These are phyloP conservation scores for Edolisoma coerulescens DNA, from an alignment of 2,113 vertebrate species.

Conservation along the genomic window DNA sequence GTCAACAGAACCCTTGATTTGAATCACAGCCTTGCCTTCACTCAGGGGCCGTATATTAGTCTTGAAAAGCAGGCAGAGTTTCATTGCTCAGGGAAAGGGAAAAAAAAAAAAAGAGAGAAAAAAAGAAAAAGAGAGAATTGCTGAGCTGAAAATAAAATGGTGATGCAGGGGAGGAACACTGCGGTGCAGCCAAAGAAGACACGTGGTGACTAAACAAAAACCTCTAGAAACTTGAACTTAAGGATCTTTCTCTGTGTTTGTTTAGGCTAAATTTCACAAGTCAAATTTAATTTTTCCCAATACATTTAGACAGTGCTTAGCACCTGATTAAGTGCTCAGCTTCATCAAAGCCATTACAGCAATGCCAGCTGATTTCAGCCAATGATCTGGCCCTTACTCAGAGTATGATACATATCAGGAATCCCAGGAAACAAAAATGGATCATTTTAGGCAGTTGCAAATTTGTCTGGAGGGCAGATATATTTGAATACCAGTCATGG, in stretches of 20 bases:
- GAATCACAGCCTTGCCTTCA: conserved; percentile 66
- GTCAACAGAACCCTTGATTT: conserved; percentile 70
- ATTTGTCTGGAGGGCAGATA: background rate
- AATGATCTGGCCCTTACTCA: background rate
- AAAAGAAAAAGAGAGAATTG: background rate
- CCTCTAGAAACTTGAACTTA: background rate
- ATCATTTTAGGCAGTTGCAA: background rate
- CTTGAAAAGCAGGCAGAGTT: conserved; percentile 51
- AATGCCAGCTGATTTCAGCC: background rate
- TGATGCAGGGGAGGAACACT: background rate
- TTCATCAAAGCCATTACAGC: background rate
- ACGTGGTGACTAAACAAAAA: background rate
- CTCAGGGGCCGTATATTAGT: conserved; percentile 39
- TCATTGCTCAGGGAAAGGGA: background rate
- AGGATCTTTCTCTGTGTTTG: background rate
- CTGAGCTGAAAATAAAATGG: conserved; percentile 57
- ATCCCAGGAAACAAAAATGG: background rate
- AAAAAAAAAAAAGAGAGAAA: background rate
- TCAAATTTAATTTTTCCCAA: background rate
- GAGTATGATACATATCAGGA: background rate
- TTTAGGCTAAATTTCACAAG: background rate
- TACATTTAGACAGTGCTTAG: background rate
- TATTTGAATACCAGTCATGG: background rate
- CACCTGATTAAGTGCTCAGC: background rate
- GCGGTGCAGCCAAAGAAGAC: background rate